These are phyloP conservation scores for Plectropomus leopardus DNA, from an alignment of 2,113 vertebrate species.

Conservation along the genomic window DNA sequence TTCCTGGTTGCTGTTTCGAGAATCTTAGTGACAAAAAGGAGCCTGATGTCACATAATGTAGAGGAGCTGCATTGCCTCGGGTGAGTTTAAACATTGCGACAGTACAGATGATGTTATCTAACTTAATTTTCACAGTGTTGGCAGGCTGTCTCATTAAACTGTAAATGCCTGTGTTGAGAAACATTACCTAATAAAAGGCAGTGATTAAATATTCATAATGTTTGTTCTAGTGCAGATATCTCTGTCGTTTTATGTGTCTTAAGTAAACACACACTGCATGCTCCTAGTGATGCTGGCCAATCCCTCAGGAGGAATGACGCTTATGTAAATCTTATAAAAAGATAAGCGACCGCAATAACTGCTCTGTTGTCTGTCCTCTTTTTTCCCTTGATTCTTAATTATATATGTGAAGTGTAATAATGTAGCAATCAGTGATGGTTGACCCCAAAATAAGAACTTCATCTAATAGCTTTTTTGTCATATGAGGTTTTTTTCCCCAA, in stretches of 20 bases:
- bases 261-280: slow-evolving; percentile 19
- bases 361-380: neutral
- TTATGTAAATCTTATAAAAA: slow-evolving; percentile 51
- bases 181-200: slow-evolving; percentile 18
- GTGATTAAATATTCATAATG: slow-evolving; percentile 57
- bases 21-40: neutral
- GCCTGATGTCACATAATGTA: neutral
- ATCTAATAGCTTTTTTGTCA: neutral
- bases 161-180: slow-evolving; percentile 33
- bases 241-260: slow-evolving; percentile 42
- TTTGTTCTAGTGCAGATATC: slow-evolving; percentile 44
- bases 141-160: slow-evolving; percentile 33
- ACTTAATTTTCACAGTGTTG: slow-evolving; percentile 9
- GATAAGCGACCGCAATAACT: neutral
- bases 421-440: slow-evolving; percentile 2
- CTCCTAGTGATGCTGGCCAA: neutral
- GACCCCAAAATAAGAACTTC: neutral
- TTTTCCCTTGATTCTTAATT: neutral
- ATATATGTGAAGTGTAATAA: slow-evolving; percentile 23
- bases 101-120: neutral
- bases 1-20: neutral
- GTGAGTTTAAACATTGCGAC: slow-evolving; percentile 3
- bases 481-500: neutral
- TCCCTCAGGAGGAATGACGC: slow-evolving; percentile 34
- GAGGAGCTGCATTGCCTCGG: neutral